Base-by-base conservation (phyloP, 2,888 invertebrate genomes). In the Drosophila sordidula region DNA sequence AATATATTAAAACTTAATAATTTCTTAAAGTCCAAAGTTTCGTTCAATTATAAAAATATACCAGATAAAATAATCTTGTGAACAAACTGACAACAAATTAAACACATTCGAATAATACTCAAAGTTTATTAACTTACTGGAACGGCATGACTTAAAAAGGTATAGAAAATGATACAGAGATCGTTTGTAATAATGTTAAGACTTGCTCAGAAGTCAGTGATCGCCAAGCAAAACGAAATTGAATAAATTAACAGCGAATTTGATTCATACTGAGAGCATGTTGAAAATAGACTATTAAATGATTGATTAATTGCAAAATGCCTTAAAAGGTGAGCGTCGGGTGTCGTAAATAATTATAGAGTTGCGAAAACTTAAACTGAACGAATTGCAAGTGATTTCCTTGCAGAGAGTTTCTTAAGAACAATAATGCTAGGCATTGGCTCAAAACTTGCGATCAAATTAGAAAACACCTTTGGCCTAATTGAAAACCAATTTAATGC, bases 401-500 rank as follows among this genome's bases (percentile, higher is more conserved):
- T 29, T 14, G 18, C 11, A 8, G 25, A 32, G 34, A 56, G 39
- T 29, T 26, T 2, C 12, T 14, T 25, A 11, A 34, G 16, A n/a
- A 34, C 12, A 5, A 41, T 16, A 16, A 16, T 9, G 11, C 4
- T 41, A 3, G 18, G 22, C 3, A 42, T 22, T 22, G 16, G 22
- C 18, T 16, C 16, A 3, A 36, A 25, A 9, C 12, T 25, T 39
- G 49, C 29, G 39, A 52, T 42, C 51, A 57, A 71, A 71, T 70
- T 71, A 46, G 70, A 58, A 65, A 59, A 81, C 82, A 85, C 81
- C 85, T 81, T 65, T 50, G 25, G 3, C 34, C 66, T 76, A 82
- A 80, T 83, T 83, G 78, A 80, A 78, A 56, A 46, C 65, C 78
- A 82, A 75, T 76, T 80, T 68, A 83, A 78, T 62, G 76, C 74